phyloP scores from a whole-genome alignment of 2,113 vertebrate species.

The Toxostoma redivivum region DNA sequence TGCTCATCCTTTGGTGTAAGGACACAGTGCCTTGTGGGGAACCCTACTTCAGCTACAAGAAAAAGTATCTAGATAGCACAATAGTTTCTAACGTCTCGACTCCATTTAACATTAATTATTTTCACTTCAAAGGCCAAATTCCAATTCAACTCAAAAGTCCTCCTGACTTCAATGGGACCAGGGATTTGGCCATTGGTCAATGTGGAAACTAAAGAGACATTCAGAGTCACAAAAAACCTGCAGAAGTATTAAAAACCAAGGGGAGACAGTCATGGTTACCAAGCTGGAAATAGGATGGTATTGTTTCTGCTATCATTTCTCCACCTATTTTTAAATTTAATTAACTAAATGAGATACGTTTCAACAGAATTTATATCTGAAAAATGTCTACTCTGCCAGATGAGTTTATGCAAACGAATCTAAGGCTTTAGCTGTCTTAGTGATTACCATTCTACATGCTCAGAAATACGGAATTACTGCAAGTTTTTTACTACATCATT shows the following conservation, averaged over 20 bases:
- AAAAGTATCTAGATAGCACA: not conserved
- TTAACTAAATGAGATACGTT: not conserved
- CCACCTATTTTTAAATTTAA: not conserved
- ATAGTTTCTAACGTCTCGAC: not conserved
- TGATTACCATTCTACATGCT: not conserved
- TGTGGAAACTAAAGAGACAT: not conserved
- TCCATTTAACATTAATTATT: not conserved
- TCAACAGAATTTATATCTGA: not conserved
- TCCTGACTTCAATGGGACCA: not conserved
- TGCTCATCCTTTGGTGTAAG: not conserved
- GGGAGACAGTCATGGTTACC: not conserved
- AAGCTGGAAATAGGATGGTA: not conserved
- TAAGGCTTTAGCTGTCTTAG: constrained; percentile 4
- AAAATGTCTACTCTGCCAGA: not conserved
- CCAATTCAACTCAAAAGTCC: not conserved
- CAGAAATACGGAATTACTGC: not conserved
- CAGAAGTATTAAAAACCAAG: not conserved
- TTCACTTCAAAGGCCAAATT: not conserved
- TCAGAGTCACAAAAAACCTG: not conserved
- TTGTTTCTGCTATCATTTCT: not conserved
- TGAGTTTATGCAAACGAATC: not conserved
- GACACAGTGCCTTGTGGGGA: accelerated
- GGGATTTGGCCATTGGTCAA: not conserved
- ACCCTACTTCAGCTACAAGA: not conserved
- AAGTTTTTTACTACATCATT: not conserved